A percentile compares a stretch with the other conserved stretches of the same genome.
These are phyloP conservation scores for Rafetus swinhoei DNA, from an alignment of 2,113 vertebrate species.

Conservation along the genomic window DNA sequence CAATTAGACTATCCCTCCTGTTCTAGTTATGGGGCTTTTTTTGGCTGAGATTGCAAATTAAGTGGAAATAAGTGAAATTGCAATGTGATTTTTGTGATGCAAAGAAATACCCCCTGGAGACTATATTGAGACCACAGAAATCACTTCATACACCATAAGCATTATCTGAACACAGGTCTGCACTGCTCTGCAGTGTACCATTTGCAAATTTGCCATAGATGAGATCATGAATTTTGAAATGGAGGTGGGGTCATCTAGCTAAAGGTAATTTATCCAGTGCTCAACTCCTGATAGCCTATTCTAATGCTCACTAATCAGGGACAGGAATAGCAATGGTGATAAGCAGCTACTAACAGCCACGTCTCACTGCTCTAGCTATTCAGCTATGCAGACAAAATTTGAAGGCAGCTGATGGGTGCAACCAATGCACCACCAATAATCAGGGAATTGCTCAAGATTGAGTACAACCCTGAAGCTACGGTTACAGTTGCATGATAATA, in stretches of 20 bases:
- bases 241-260: background rate
- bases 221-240: background rate
- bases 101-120: background rate
- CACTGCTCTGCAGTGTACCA: background rate
- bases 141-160: background rate
- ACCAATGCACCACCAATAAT: background rate
- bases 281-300: background rate
- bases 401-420: constrained; percentile 18
- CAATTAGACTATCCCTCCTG: background rate
- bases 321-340: constrained; percentile 3
- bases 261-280: background rate
- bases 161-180: background rate
- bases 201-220: background rate
- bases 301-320: background rate
- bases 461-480: constrained; percentile 18
- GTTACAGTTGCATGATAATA: constrained; percentile 11
- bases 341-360: background rate
- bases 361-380: constrained; percentile 40
- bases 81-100: background rate
- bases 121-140: background rate
- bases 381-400: constrained; percentile 28
- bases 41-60: background rate
- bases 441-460: background rate
- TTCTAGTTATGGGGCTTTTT: background rate
- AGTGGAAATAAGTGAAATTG: constrained; percentile 9